A percentile compares a stretch with the other conserved stretches of the same genome.
phyloP scores from a whole-genome alignment of 2,888 invertebrate genomes.

The Caenorhabditis panamensis region DNA sequence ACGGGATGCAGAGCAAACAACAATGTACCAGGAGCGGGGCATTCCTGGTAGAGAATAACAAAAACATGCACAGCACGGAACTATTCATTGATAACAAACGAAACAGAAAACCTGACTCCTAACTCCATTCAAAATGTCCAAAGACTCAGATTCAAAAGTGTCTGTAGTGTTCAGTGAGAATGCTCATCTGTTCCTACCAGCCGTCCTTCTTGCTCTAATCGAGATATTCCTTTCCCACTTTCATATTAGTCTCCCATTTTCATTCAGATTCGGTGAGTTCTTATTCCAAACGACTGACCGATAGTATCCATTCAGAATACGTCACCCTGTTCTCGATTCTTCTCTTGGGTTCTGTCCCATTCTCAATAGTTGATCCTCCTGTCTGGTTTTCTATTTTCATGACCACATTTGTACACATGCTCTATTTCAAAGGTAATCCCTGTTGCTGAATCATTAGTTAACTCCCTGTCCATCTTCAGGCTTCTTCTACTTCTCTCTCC shows the following conservation, averaged over 20 bases:
- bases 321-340: neutral
- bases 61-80: neutral
- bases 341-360: neutral
- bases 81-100: neutral
- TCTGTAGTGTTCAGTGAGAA: neutral
- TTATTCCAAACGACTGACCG: neutral
- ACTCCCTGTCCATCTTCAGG: neutral
- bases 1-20: neutral
- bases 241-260: no score
- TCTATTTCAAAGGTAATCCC: neutral
- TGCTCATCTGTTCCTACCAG: neutral
- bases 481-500: neutral
- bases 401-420: conserved; percentile 14
- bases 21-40: neutral
- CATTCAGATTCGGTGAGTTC: neutral
- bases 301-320: neutral
- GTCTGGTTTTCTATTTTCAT: conserved; percentile 16
- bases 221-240: neutral
- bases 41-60: neutral
- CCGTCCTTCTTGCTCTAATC: neutral
- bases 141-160: neutral
- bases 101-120: neutral
- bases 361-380: neutral
- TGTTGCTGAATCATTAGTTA: neutral
- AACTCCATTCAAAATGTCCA: neutral